Conservation (phyloP, 2,888 invertebrate species). For the Zelleria hepariella region DNA sequence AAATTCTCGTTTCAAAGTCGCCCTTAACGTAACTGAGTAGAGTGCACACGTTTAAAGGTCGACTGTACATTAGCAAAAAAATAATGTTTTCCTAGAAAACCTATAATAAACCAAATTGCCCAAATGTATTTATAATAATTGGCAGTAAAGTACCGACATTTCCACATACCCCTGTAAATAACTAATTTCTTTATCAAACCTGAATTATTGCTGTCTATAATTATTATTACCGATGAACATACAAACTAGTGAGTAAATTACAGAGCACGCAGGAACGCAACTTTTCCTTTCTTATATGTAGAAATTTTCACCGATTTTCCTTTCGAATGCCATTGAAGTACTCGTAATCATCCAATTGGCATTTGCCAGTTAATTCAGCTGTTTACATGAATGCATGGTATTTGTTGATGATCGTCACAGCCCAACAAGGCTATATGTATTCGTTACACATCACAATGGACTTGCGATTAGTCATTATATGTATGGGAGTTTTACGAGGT, state of each 20-base stretch:
- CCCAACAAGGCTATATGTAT: neutral
- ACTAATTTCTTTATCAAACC: slow-evolving; percentile 1
- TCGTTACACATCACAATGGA: neutral
- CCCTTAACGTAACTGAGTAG: no score
- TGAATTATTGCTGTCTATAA: neutral
- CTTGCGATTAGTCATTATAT: neutral
- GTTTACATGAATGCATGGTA: neutral
- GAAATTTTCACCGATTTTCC: neutral
- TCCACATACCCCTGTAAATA: neutral
- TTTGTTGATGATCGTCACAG: neutral
- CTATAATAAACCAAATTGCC: neutral
- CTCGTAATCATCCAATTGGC: neutral
- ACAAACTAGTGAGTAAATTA: neutral
- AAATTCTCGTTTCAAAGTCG: no score
- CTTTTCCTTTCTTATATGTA: neutral
- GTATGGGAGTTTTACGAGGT: neutral
- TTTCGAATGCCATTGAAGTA: neutral
- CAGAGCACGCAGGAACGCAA: neutral
- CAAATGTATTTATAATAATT: neutral
- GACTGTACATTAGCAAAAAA: neutral
- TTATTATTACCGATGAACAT: neutral
- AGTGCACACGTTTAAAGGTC: neutral
- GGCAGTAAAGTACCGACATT: neutral
- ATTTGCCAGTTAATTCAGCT: neutral
- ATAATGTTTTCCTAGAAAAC: neutral